Conservation (phyloP, 2,797 vertebrate genomes). For the Columba guinea region DNA sequence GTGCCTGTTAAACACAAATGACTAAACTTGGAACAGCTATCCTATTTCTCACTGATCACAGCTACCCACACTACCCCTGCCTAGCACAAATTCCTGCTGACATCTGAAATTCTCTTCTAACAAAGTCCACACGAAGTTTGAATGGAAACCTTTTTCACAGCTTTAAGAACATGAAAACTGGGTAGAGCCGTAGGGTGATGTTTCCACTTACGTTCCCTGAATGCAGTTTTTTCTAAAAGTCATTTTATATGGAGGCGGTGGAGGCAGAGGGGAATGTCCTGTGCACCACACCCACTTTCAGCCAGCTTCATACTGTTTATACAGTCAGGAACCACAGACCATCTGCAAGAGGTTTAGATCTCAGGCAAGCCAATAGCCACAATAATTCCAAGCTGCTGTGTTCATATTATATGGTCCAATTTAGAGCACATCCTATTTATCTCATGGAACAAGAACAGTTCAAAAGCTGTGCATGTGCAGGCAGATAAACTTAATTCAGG, state of each 20-base stretch:
- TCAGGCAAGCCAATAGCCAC: background rate
- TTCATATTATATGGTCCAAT: background rate
- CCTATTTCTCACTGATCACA: conserved; percentile 27
- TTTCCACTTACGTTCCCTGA: background rate
- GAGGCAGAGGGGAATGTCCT: background rate
- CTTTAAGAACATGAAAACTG: background rate
- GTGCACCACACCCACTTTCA: background rate
- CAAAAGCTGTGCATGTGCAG: background rate
- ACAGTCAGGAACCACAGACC: background rate
- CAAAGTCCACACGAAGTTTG: background rate
- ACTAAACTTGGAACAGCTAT: conserved; percentile 6
- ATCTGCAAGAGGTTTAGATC: background rate
- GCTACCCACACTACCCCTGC: background rate
- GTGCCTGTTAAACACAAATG: conserved; percentile 9
- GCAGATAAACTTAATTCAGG: background rate
- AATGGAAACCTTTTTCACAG: background rate
- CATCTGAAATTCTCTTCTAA: conserved; percentile 32
- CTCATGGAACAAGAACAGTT: background rate
- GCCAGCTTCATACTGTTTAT: background rate
- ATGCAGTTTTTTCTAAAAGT: background rate
- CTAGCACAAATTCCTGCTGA: conserved; percentile 43
- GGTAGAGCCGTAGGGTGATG: background rate
- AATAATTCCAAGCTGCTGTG: background rate
- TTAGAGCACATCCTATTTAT: background rate
- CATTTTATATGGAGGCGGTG: background rate